Conservation (phyloP, 2,113 vertebrate genomes). For the Tretioscincus oriximinensis region DNA sequence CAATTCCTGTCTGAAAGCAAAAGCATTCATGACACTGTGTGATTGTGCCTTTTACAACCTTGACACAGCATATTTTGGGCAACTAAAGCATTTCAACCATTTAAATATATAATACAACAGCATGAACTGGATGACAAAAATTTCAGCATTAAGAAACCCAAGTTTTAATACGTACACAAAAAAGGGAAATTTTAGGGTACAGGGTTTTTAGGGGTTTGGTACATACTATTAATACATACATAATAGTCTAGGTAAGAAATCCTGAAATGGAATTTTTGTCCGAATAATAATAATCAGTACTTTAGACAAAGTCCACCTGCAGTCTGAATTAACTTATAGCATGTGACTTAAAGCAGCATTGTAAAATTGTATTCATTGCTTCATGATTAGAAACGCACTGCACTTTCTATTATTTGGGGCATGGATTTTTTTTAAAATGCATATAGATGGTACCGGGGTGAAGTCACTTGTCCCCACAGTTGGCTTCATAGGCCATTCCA, state of each 20-base stretch:
- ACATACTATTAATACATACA: too few relatives aligned
- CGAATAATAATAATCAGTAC: not conserved
- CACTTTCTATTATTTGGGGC: not conserved
- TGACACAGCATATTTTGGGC: not conserved
- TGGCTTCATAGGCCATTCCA: too few relatives aligned
- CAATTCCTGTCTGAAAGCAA: not conserved
- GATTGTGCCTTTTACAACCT: not conserved
- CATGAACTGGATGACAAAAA: not conserved
- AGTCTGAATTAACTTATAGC: not conserved
- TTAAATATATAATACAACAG: not conserved
- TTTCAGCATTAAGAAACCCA: not conserved
- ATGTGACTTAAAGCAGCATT: not conserved
- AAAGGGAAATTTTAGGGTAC: not conserved
- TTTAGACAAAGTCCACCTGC: not conserved
- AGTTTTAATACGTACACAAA: not conserved
- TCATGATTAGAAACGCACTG: accelerated
- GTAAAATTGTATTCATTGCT: accelerated
- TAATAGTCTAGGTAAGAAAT: too few relatives aligned
- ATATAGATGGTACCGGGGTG: too few relatives aligned
- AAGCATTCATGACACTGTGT: not conserved
- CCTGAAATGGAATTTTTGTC: too few relatives aligned
- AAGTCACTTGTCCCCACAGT: too few relatives aligned
- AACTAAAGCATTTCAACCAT: not conserved
- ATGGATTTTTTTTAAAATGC: not conserved
- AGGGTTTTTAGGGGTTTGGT: too few relatives aligned